A percentile compares a stretch with the other conserved stretches of the same genome.
These are phyloP conservation scores for Pentalonia nigronervosa DNA, from an alignment of 1,140 invertebrate species.

Conservation along the genomic window DNA sequence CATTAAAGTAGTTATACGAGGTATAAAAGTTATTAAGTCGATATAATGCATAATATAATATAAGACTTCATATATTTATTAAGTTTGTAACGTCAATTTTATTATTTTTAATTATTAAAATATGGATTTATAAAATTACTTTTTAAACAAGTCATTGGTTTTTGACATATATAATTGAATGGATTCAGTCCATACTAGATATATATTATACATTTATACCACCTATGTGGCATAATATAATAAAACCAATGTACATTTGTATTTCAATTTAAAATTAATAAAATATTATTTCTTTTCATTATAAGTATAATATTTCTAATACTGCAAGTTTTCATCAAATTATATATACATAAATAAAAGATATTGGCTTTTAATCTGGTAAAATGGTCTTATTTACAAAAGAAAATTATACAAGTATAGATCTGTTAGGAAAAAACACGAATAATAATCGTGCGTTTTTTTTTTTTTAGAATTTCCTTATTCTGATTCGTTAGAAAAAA, in stretches of 20 bases:
- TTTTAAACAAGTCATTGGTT: neutral
- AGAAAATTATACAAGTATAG: neutral
- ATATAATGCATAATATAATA: neutral
- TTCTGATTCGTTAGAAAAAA: neutral
- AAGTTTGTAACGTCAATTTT: neutral
- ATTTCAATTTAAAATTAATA: too few relatives aligned
- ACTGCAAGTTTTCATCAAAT: neutral
- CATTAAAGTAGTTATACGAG: neutral
- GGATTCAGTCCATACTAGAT: too few relatives aligned
- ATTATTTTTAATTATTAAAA: neutral
- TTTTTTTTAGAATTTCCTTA: neutral
- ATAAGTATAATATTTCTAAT: neutral
- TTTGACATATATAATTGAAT: neutral
- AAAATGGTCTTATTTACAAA: neutral
- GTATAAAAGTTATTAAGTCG: neutral
- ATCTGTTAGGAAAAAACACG: neutral
- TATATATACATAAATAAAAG: neutral
- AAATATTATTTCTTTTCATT: too few relatives aligned
- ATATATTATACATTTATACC: too few relatives aligned
- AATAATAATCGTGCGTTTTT: neutral
- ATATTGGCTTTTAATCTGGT: neutral
- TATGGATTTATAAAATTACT: neutral
- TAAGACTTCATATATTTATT: neutral
- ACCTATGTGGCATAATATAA: too few relatives aligned
- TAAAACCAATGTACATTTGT: too few relatives aligned